Conservation (phyloP, 2,797 vertebrate genomes). For the Bryconaethiops microstoma region DNA sequence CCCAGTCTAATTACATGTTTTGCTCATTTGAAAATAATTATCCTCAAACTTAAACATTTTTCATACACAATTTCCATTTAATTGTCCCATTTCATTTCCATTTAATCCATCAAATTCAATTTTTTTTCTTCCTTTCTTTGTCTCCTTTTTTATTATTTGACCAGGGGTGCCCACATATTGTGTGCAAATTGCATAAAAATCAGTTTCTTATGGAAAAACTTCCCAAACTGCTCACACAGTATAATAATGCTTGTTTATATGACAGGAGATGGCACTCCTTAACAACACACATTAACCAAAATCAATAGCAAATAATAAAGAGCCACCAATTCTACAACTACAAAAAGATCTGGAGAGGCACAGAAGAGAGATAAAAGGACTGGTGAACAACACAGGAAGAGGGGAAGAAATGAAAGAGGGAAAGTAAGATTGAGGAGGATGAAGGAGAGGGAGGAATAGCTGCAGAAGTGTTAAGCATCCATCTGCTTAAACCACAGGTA, state of each 20-base stretch:
- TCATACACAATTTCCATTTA: too few relatives aligned
- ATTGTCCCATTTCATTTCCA: too few relatives aligned
- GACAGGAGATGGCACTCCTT: neutral
- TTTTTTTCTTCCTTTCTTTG: too few relatives aligned
- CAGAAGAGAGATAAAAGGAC: neutral
- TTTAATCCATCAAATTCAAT: too few relatives aligned
- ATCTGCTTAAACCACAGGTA: slow-evolving; percentile 49
- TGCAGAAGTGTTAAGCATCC: slow-evolving; percentile 20
- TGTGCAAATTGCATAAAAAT: neutral
- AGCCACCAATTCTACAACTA: neutral
- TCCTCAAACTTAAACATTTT: too few relatives aligned
- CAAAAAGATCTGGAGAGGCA: neutral
- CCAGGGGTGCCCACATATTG: too few relatives aligned
- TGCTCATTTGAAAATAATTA: too few relatives aligned
- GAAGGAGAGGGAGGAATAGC: neutral
- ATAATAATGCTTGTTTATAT: neutral
- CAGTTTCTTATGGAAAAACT: neutral
- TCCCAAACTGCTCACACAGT: neutral
- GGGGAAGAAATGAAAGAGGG: neutral
- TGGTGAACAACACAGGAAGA: neutral
- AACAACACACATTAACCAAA: neutral
- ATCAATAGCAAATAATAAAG: slow-evolving; percentile 1
- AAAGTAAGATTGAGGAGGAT: neutral
- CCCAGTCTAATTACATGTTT: too few relatives aligned
- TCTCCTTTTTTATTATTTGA: too few relatives aligned